Base-by-base conservation (phyloP, 2,113 vertebrate species). In the Hippocampus abdominalis region DNA sequence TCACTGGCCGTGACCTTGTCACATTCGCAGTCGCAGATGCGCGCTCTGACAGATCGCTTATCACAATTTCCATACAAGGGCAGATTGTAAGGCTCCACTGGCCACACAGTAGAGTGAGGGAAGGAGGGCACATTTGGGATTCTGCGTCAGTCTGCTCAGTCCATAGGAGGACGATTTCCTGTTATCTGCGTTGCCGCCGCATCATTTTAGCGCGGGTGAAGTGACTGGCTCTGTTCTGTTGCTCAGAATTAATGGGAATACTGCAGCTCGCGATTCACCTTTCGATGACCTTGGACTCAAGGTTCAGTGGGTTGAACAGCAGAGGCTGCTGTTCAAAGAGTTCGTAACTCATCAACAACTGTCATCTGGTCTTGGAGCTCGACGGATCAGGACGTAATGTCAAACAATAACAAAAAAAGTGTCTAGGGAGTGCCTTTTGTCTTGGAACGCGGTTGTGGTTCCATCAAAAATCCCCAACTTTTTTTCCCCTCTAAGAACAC, bases 81-180 rank as follows among this genome's bases (percentile, higher is more conserved):
- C 36, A 21, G 60, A n/a, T 61, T 36, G 59, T 23, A 54, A 63
- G 57, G 46, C 39, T 75, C 18, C 20, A 56, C 63, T 51, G 44
- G 54, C 71, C 66, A 79, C 44, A 21, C 23, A 82, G 72, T 72
- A 79, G 82, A 75, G 78, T 80, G 78, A 71, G 75, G 76, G 79
- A 68, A 27, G 15, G 74, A 86, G 77, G 83, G 83, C 78, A 80
- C 32, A 36, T 36, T 82, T 78, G 66, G 76, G 81, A 77, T 79
- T 84, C 82, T 66, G 75, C 81, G 71, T 74, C 80, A 81, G 77
- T 81, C 85, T 86, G 84, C 78, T 85, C 72, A 65, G 69, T 84
- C 86, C 81, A 80, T 63, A 63, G 75, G 66, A 73, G 70, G 70
- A 81, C 77, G 74, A 46, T 57, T 5, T 54, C 80, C 81, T 83